Base-by-base conservation (phyloP, 2,113 vertebrate genomes). In the Brachyistius frenatus region DNA sequence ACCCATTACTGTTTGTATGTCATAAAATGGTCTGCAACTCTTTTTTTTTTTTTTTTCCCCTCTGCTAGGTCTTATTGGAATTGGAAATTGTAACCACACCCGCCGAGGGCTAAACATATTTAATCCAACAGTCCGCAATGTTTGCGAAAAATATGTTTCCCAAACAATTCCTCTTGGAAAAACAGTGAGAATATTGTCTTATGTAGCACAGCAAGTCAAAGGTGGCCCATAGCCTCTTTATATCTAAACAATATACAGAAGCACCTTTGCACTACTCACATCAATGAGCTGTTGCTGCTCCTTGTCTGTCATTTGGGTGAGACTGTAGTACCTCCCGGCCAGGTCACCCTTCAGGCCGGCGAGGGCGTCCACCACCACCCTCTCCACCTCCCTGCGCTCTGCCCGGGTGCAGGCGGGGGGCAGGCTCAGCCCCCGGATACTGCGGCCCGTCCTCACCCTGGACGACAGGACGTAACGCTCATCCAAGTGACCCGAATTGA, bases 381-480 rank as follows among this genome's bases (percentile, higher is more conserved):
- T 70, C 84, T 95, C 94, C 73, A 95, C 94, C 74, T 95, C 94
- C 41, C 94, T 64, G n/a, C 94, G 92, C 82, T 95, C 94, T 0
- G 94, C 94, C 0, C 94, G 89, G 13, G 93, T 94, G 84, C 94
- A 95, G 68, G 92, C 94, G 0, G 94, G 94, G 2, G 94, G 94
- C 33, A 95, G 77, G 69, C 94, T 94, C 53, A 95, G 90, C 8
- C 94, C 94, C 0, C 94, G 88, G 76, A 95, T 94, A 16, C 94
- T 95, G 64, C 94, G 93, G 8, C 94, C 94, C 0, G 94, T 95
- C 85, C 98, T 95, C 67, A 99, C 97, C 23, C 98, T 95, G 0
- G 98, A 99, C 0, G 98, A 99, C 83, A 99, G 92, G 79, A 99
- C 98, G 0, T 99, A 99, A 61, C 96, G 96, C 61, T 98, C 97